Conservation (phyloP, 1,140 invertebrate genomes). For the Tribolium madens region DNA sequence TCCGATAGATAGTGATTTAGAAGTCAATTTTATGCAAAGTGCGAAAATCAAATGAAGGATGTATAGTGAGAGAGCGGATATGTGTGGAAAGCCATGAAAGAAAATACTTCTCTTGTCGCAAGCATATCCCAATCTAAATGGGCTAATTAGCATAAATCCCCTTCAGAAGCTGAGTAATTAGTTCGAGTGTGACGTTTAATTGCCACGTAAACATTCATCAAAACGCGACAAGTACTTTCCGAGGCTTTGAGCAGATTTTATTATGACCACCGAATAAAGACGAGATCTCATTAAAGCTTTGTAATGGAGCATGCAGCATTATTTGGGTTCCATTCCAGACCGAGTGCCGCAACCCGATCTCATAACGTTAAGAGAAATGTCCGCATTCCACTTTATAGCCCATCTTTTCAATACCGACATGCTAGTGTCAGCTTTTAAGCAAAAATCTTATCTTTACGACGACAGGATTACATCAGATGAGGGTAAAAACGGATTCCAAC, state of each 20-base stretch:
- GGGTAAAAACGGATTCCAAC: neutral
- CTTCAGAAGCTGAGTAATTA: neutral
- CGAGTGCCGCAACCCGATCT: slow-evolving; percentile 35
- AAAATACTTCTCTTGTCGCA: slow-evolving; percentile 15
- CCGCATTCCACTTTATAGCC: slow-evolving; percentile 30
- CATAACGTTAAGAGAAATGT: slow-evolving; percentile 37
- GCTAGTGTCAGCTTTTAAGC: neutral
- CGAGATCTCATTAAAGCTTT: slow-evolving; percentile 34
- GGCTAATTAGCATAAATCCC: slow-evolving; percentile 16
- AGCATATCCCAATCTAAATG: slow-evolving; percentile 11
- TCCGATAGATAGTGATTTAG: slow-evolving; percentile 40
- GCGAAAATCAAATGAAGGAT: slow-evolving; percentile 41
- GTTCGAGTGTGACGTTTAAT: neutral
- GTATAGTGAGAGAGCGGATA: slow-evolving; percentile 21
- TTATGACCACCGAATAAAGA: slow-evolving; percentile 24
- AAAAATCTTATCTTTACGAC: neutral
- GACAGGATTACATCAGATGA: neutral
- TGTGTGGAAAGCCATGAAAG: slow-evolving; percentile 38
- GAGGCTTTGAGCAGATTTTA: neutral
- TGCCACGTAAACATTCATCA: slow-evolving; percentile 5
- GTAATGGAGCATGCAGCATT: slow-evolving; percentile 34
- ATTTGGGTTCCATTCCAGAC: slow-evolving; percentile 15
- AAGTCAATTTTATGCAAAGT: slow-evolving; percentile 45
- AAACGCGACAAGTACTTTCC: slow-evolving; percentile 8
- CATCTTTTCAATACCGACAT: slow-evolving; percentile 23